Base-by-base conservation (phyloP, 2,797 vertebrate genomes). In the Centropyge bicolor region DNA sequence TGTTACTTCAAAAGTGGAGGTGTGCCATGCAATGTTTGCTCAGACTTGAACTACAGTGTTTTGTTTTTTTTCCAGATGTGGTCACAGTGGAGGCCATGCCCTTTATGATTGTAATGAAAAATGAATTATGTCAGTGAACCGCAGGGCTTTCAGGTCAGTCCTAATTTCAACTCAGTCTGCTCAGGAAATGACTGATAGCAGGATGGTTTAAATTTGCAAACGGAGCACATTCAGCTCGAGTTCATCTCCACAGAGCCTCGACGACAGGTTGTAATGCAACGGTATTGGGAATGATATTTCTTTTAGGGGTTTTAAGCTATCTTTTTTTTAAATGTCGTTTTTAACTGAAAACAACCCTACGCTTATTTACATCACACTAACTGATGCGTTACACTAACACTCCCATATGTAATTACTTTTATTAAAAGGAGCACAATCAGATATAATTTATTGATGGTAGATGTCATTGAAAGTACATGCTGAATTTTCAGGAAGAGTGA, bases 81-180 rank as follows among this genome's bases (percentile, higher is more conserved):
- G 71, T 82, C 74, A 75, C 48, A 64, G 27, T 71, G 70, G 76
- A 89, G 82, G 87, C 67, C 38, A n/a, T 43, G 62, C 62, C 83
- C 86, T 74, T 77, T 70, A 67, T 79, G 88, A 85, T 88, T 91
- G 86, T 86, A 90, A 76, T 85, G 61, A 81, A 91, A 90, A 73
- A 87, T 85, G 43, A 81, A 88, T 89, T 57, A 88, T 89, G 85
- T 90, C 83, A 52, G 63, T 81, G 62, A 68, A 71, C 77, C 10
- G 10, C 65, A 51, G 76, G 74, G 77, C 59, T 74, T 68, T 72
- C 24, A 76, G 87, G 79, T 89, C 82, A 72, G 41, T 54, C 61
- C 74, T 69, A 40, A 80, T 88, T 83, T 85, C 72, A 68, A 17
- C 73, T 65, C 52, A 19, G 69, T 80, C 77, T 45, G 38, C 84